A percentile compares a stretch with the other conserved stretches of the same genome.
phyloP scores from a whole-genome alignment of 1,140 invertebrate genomes.

The Macrotrachela quadricornifera region DNA sequence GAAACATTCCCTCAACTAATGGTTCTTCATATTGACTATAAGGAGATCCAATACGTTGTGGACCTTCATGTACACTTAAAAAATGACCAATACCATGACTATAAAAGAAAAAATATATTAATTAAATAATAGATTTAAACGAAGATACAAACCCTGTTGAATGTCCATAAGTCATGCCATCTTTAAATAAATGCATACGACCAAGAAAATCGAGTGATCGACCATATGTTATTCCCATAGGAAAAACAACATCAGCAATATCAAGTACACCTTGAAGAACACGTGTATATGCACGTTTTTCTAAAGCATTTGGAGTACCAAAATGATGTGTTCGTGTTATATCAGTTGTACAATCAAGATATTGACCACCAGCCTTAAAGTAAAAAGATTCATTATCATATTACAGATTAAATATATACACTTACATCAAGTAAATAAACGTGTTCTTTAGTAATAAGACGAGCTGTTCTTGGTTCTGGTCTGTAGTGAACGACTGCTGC shows the following conservation, averaged over 20 bases:
- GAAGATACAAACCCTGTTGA: constrained; percentile 57
- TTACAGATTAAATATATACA: constrained; percentile 37
- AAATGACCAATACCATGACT: constrained; percentile 87
- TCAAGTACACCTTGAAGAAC: constrained; percentile 54
- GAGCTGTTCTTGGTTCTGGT: constrained; percentile 40
- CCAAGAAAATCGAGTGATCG: constrained; percentile 66
- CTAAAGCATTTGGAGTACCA: constrained; percentile 50
- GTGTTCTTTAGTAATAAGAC: constrained; percentile 33
- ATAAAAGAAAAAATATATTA: no score
- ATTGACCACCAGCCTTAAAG: constrained; percentile 49
- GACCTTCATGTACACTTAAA: constrained; percentile 84
- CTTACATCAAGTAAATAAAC: constrained; percentile 81
- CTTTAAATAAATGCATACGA: constrained; percentile 60
- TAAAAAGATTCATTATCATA: no score
- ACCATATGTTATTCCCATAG: constrained; percentile 35
- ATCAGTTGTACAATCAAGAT: constrained; percentile 58
- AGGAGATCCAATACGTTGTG: not conserved
- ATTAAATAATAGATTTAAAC: no score
- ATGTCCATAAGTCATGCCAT: constrained; percentile 78
- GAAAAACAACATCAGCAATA: constrained; percentile 51
- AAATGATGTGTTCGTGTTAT: constrained; percentile 76
- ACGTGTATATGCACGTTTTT: constrained; percentile 45
- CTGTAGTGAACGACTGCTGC: constrained; percentile 69
- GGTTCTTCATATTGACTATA: constrained; percentile 10
- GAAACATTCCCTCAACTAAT: constrained; percentile 9